Percentiles rank a stretch among this genome's conserved stretches.
Evolutionary conservation across 2,888 invertebrate genomes (phyloP).

Genomic region (Latrodectus hesperus): DNA sequence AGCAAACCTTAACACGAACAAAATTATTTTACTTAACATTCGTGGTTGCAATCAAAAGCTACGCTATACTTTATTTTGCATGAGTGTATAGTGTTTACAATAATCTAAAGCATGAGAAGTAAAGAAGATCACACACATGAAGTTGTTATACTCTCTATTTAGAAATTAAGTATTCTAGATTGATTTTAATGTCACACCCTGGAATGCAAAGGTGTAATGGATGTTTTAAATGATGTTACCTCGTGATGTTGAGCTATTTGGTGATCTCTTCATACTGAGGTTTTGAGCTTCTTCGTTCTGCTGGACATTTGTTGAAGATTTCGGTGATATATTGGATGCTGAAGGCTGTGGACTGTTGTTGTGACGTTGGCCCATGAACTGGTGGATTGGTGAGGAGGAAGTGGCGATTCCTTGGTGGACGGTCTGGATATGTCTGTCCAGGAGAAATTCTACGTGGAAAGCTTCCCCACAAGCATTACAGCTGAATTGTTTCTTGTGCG

Average conservation of each 20-base stretch:
- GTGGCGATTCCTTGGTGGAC: conserved; percentile 22
- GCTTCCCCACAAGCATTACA: conserved; percentile 90
- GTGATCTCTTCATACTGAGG: conserved; percentile 54
- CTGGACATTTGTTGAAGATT: not conserved
- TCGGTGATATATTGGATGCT: conserved; percentile 1
- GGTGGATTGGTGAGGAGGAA: conserved; percentile 14
- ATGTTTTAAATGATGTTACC: conserved; percentile 1
- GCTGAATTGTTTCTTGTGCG: conserved; percentile 84
- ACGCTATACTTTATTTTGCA: too few species aligned
- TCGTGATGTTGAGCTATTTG: conserved; percentile 24
- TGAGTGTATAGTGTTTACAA: too few species aligned
- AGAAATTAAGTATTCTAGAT: too few species aligned
- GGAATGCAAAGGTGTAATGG: too few species aligned
- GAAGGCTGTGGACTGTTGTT: conserved; percentile 1
- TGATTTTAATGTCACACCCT: too few species aligned
- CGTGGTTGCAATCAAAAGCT: too few species aligned
- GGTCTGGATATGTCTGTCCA: conserved; percentile 90
- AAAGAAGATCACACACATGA: too few species aligned
- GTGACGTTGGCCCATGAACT: conserved; percentile 6
- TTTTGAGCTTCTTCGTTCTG: conserved; percentile 55
- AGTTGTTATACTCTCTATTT: too few species aligned
- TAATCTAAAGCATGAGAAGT: too few species aligned
- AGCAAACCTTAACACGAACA: too few species aligned
- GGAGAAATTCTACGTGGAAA: conserved; percentile 91
- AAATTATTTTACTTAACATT: too few species aligned